These are phyloP conservation scores for Notodonta dromedarius DNA, from an alignment of 2,888 invertebrate species.

Conservation along the genomic window DNA sequence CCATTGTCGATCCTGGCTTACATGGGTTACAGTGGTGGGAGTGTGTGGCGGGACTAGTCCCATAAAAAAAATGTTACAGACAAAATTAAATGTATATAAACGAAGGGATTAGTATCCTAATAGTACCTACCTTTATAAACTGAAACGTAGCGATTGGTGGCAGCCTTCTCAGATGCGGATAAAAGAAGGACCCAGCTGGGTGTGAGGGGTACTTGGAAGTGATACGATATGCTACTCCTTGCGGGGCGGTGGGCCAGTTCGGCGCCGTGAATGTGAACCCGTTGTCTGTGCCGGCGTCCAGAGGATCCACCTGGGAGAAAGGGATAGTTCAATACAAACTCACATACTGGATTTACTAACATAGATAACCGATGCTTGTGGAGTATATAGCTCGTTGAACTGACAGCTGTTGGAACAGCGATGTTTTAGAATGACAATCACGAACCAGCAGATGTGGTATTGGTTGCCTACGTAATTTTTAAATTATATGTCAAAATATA, in stretches of 20 bases:
- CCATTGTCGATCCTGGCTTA: too few relatives aligned
- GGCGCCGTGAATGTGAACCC: conserved; percentile 98
- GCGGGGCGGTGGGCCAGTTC: conserved; percentile 96
- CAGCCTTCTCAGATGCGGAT: conserved; percentile 93
- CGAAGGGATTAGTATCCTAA: too few relatives aligned
- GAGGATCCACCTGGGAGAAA: conserved; percentile 89
- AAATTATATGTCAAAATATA: too few relatives aligned
- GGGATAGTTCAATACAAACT: neutral
- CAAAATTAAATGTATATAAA: too few relatives aligned
- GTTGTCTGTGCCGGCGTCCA: conserved; percentile 97
- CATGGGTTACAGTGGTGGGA: too few relatives aligned
- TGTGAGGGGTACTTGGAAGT: conserved; percentile 95
- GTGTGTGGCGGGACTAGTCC: too few relatives aligned
- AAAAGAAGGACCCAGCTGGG: conserved; percentile 97
- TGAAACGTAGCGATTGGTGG: conserved; percentile 96
- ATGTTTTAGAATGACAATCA: neutral
- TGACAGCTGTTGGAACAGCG: neutral
- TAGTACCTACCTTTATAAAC: conserved; percentile 90
- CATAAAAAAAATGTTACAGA: too few relatives aligned
- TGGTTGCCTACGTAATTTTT: too few relatives aligned
- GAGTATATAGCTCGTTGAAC: neutral
- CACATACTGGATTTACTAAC: neutral
- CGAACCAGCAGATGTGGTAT: neutral
- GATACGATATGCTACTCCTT: conserved; percentile 94
- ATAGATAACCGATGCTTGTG: too few relatives aligned